phyloP scores from a whole-genome alignment of 2,113 vertebrate genomes.

The Coptodon rendalli region DNA sequence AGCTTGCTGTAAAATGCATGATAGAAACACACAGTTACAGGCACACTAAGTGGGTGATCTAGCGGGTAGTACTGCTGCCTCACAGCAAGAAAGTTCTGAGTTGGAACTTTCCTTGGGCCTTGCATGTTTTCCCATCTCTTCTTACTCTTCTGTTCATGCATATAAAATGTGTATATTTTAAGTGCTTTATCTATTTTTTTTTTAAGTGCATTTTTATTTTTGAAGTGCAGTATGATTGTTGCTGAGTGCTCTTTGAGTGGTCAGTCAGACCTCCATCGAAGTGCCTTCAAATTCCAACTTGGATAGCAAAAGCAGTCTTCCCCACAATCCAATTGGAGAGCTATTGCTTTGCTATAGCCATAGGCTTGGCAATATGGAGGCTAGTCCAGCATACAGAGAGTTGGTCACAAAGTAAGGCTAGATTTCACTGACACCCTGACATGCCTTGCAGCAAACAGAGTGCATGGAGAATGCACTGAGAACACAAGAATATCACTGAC shows the following conservation, averaged over 20 bases:
- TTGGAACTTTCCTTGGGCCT: not conserved
- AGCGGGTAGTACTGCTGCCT: not conserved
- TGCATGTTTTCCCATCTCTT: not conserved
- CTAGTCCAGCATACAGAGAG: not conserved
- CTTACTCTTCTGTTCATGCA: not conserved
- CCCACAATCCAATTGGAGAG: not conserved
- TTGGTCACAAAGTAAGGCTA: not conserved
- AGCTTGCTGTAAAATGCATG: not conserved
- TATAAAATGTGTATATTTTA: not conserved
- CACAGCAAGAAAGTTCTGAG: not conserved
- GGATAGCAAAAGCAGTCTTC: not conserved
- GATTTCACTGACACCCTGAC: not conserved
- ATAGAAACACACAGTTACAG: not conserved
- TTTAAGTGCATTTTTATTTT: not conserved
- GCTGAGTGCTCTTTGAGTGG: not conserved
- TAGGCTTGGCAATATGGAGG: not conserved
- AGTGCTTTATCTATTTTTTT: not conserved
- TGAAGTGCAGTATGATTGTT: not conserved
- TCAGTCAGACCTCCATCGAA: not conserved
- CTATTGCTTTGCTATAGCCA: not conserved
- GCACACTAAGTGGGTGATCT: fast-evolving
- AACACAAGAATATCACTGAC: not conserved
- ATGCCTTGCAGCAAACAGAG: not conserved
- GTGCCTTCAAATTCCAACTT: not conserved
- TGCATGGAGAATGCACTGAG: not conserved